These are phyloP conservation scores for Tapera naevia DNA, from an alignment of 2,797 vertebrate genomes.

Conservation along the genomic window DNA sequence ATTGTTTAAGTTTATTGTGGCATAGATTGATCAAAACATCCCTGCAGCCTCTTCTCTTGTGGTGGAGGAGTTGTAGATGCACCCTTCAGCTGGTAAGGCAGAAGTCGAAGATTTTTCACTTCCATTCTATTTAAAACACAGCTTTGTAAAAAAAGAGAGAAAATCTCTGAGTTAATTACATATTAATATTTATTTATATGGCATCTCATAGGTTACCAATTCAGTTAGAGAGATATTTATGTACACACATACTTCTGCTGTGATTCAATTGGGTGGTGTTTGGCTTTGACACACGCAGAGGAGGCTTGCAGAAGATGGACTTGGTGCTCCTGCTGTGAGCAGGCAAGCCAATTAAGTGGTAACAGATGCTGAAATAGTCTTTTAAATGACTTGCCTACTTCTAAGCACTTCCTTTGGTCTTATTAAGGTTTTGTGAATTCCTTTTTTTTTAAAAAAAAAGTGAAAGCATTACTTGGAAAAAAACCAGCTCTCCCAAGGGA, in stretches of 20 bases:
- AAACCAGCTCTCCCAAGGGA: not conserved
- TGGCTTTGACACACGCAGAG: not conserved
- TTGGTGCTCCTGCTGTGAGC: constrained; percentile 27
- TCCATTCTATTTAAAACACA: not conserved
- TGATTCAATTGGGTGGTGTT: not conserved
- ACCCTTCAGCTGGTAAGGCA: not conserved
- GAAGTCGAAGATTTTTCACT: not conserved
- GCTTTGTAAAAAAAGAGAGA: not conserved
- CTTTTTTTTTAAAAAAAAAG: not conserved
- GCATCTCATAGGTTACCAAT: constrained; percentile 11
- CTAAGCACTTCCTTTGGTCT: constrained; percentile 39
- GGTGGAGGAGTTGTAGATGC: not conserved
- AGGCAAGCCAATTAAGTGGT: constrained; percentile 30
- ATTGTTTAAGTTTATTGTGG: not conserved
- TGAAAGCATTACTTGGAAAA: not conserved
- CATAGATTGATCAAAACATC: not conserved
- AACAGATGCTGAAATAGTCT: constrained; percentile 50
- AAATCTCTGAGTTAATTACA: not conserved
- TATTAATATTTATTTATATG: constrained; percentile 2
- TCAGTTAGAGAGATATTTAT: not conserved
- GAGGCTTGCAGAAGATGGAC: not conserved
- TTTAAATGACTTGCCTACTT: constrained; percentile 7
- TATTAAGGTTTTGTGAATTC: not conserved
- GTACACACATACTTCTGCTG: not conserved
- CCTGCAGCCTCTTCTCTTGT: not conserved